These are phyloP conservation scores for Poecilus cupreus DNA, from an alignment of 2,888 invertebrate genomes.

Conservation along the genomic window DNA sequence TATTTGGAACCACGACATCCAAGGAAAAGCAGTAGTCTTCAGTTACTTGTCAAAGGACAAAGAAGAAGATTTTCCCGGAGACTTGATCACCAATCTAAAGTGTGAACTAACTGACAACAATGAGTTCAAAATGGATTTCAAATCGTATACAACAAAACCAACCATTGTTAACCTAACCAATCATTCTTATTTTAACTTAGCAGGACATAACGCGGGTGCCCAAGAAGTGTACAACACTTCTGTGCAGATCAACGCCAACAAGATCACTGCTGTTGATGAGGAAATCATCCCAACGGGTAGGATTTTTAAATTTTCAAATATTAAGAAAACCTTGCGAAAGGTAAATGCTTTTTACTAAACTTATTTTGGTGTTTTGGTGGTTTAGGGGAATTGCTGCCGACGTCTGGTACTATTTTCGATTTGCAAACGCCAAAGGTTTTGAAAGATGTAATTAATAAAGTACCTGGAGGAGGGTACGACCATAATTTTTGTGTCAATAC, in stretches of 20 bases:
- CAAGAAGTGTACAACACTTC: conserved; percentile 81
- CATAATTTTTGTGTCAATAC: conserved; percentile 86
- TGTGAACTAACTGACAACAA: conserved; percentile 85
- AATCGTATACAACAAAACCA: conserved; percentile 81
- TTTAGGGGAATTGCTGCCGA: conserved; percentile 81
- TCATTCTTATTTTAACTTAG: conserved; percentile 94
- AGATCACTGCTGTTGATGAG: conserved; percentile 82
- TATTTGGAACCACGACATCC: conserved; percentile 81
- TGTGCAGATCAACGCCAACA: conserved; percentile 84
- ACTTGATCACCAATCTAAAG: conserved; percentile 76
- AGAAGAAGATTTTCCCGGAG: conserved; percentile 93
- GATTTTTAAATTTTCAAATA: no score
- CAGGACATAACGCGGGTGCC: conserved; percentile 87
- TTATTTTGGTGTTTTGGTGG: conserved; percentile 20
- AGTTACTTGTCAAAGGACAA: conserved; percentile 85
- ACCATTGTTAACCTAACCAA: conserved; percentile 92
- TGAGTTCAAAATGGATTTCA: conserved; percentile 79
- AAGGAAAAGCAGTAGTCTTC: conserved; percentile 80
- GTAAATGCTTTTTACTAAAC: no score
- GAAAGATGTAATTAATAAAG: conserved; percentile 79
- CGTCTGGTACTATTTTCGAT: conserved; percentile 84
- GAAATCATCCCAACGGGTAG: conserved; percentile 85
- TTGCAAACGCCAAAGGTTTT: conserved; percentile 77
- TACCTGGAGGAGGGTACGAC: conserved; percentile 86
- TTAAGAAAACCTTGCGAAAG: no score